Evolutionary conservation across 2,113 vertebrate genomes (phyloP).

Genomic region (Odocoileus hemionus): DNA sequence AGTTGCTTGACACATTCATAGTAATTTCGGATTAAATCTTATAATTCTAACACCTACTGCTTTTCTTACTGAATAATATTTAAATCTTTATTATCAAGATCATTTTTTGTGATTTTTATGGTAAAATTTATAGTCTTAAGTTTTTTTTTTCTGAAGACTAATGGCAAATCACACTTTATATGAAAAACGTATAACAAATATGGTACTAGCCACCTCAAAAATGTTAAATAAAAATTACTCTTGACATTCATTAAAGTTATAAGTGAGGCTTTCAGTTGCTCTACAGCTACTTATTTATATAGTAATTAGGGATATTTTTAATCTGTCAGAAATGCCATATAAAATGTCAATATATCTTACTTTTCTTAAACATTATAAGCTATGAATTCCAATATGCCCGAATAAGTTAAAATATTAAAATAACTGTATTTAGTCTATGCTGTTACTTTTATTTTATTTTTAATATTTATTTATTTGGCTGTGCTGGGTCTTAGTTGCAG

Average conservation of each 20-base stretch:
- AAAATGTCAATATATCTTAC: constrained; percentile 5
- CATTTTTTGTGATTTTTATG: constrained; percentile 20
- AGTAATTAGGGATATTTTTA: neutral
- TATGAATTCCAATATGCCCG: neutral
- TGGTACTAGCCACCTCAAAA: neutral
- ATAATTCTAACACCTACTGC: neutral
- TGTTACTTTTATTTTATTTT: neutral
- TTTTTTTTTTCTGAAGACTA: neutral
- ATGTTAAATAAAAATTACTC: neutral
- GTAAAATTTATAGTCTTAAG: neutral
- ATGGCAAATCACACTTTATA: neutral
- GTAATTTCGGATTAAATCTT: neutral
- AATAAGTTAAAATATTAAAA: neutral
- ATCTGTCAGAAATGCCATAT: neutral
- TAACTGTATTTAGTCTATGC: neutral
- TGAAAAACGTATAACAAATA: neutral
- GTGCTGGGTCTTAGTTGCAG: neutral
- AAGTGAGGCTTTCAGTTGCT: neutral
- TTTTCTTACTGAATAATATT: neutral
- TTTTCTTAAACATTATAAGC: neutral
- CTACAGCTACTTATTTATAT: neutral
- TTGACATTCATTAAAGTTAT: neutral
- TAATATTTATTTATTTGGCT: neutral
- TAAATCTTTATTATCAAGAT: neutral
- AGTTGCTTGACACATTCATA: neutral